Base-by-base conservation (phyloP, 2,113 vertebrate species). In the Nerophis lumbriciformis region DNA sequence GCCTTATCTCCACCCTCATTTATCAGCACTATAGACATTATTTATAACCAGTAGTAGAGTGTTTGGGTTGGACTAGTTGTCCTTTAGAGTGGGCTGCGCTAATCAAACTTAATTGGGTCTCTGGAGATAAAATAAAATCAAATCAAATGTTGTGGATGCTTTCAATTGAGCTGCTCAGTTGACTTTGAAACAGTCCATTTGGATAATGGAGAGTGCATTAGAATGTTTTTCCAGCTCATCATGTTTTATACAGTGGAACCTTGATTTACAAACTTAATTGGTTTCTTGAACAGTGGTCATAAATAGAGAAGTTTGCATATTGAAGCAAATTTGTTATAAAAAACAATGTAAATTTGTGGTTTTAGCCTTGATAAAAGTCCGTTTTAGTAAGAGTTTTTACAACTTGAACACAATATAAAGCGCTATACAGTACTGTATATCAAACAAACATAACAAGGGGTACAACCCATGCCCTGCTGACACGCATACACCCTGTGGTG, bases 1-100 rank as follows among this genome's bases (percentile, higher is more conserved):
- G 49, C 36, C 62, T 80, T 82, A 77, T 84, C 77, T 75, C 59
- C 45, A 13, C 59, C 44, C n/a, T 38, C 57, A 75, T 61, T 75
- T 63, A 68, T 58, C 61, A 28, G 42, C 38, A 52, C 14, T 48
- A 39, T 37, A 48, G 58, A 61, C 16, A 15, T 28, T 11, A 21
- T 59, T 53, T 45, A 12, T 4, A 4, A 11, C 9, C 9, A 51
- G 28, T 35, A 6, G 21, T 36, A 53, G n/a, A 54, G 53, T 42
- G 58, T 5, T 47, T 51, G 53, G 11, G 12, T 54, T 19, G 48
- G 39, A 51, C 57, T 28, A 28, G 4, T 28, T 28, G 28, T 28
- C 28, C 28, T 15, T 72, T 45, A 3, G 53, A 72, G 75, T 19
- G 7, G 42, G 63, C 21, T 1, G 35, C 2, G 16, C 48, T 63